A percentile compares a stretch with the other conserved stretches of the same genome.
Conservation (phyloP, 2,888 invertebrate genomes). For the Erebia ligea region DNA sequence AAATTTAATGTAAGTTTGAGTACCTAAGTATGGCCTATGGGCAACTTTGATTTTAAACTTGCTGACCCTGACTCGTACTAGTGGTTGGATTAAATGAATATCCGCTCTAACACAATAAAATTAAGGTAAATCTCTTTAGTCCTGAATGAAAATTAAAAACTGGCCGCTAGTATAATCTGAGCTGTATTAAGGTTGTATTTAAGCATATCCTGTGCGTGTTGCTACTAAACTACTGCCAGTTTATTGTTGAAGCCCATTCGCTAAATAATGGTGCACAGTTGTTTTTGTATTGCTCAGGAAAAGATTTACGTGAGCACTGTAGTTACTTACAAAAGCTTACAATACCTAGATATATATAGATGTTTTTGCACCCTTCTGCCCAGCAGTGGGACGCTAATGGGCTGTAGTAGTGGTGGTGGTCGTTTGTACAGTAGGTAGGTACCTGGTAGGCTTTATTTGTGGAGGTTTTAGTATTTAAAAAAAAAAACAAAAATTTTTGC, state of each 20-base stretch:
- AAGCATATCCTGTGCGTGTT: slow-evolving; percentile 58
- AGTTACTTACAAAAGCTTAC: neutral
- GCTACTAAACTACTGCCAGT: slow-evolving; percentile 52
- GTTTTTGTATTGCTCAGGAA: neutral
- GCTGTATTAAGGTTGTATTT: slow-evolving; percentile 48
- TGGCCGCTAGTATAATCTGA: slow-evolving; percentile 51
- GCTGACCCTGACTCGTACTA: too few relatives aligned
- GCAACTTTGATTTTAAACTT: too few relatives aligned
- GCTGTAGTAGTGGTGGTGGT: too few relatives aligned
- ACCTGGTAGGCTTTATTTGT: too few relatives aligned
- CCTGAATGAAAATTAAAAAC: slow-evolving; percentile 53
- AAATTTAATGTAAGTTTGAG: too few relatives aligned
- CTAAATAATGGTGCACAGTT: slow-evolving; percentile 42
- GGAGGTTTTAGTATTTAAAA: too few relatives aligned
- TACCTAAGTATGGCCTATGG: too few relatives aligned
- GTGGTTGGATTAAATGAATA: neutral
- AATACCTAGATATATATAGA: too few relatives aligned
- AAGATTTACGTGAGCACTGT: neutral
- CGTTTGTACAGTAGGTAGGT: too few relatives aligned
- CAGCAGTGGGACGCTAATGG: too few relatives aligned
- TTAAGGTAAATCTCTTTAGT: neutral
- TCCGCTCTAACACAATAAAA: neutral
- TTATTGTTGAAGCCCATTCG: slow-evolving; percentile 40
- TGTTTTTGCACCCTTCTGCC: too few relatives aligned
- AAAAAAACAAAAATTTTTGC: too few relatives aligned